Evolutionary conservation across 1,140 invertebrate genomes (phyloP).

Genomic region (Bombyx mandarina): DNA sequence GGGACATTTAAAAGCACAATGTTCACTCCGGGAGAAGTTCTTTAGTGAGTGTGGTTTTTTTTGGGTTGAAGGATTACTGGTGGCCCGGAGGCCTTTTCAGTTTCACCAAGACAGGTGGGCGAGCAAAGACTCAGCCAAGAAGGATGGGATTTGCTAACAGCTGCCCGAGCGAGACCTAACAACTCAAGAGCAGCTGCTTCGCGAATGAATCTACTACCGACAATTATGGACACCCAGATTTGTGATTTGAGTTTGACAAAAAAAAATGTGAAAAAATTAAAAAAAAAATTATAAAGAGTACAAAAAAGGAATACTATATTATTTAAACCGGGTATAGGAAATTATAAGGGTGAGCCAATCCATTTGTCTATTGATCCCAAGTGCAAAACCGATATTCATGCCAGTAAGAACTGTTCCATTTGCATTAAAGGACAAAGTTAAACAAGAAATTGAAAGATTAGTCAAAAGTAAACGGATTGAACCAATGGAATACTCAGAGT

Average conservation of each 20-base stretch:
- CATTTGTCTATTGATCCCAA: conserved; percentile 12
- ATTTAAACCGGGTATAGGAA: conserved; percentile 12
- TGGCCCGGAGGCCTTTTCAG: neutral
- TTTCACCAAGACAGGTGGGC: too few relatives aligned
- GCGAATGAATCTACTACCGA: too few relatives aligned
- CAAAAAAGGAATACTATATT: conserved; percentile 3
- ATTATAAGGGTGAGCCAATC: conserved; percentile 14
- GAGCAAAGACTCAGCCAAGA: too few relatives aligned
- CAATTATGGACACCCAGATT: conserved; percentile 1
- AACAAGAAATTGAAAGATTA: conserved; percentile 23
- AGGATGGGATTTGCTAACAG: too few relatives aligned
- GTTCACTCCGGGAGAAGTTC: conserved; percentile 5
- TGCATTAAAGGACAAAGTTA: conserved; percentile 24
- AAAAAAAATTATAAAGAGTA: conserved; percentile 1
- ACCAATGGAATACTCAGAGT: conserved; percentile 21
- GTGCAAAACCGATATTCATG: conserved; percentile 19
- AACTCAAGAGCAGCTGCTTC: too few relatives aligned
- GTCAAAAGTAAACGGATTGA: conserved; percentile 15
- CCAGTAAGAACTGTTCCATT: conserved; percentile 22
- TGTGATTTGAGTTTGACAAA: too few relatives aligned
- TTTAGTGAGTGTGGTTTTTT: conserved; percentile 2
- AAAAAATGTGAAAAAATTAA: conserved; percentile 1
- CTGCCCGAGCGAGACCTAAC: too few relatives aligned
- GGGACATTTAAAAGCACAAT: conserved; percentile 2
- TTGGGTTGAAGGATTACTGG: too few relatives aligned